Evolutionary conservation across 1,140 invertebrate genomes (phyloP).

Genomic region (Myzus persicae): DNA sequence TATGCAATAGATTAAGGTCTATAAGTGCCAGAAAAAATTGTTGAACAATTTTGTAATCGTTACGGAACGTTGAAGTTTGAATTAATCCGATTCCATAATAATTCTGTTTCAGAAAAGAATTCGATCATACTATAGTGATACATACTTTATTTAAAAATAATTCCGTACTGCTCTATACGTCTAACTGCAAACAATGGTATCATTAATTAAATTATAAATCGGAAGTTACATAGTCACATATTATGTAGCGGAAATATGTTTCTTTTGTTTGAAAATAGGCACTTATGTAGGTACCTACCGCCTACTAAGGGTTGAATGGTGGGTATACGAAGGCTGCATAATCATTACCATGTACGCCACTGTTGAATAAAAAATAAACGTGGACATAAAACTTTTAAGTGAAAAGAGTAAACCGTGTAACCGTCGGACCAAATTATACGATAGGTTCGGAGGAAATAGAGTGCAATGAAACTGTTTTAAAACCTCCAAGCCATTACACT

Average conservation of each 20-base stretch:
- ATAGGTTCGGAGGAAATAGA: neutral
- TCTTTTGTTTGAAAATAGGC: neutral
- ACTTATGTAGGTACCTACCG: neutral
- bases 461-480: slow-evolving; percentile 26
- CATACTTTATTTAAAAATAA: neutral
- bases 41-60: neutral
- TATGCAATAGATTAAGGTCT: neutral
- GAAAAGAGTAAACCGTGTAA: neutral
- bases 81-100: neutral
- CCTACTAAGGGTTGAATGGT: neutral
- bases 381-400: neutral
- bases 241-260: neutral
- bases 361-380: neutral
- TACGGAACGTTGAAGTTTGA: neutral
- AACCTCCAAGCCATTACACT: neutral
- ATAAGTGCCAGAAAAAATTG: neutral
- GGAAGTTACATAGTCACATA: neutral
- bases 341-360: neutral
- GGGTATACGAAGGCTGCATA: neutral
- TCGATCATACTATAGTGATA: neutral
- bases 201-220: neutral
- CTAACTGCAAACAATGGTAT: neutral
- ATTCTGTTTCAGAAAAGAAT: neutral
- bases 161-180: neutral
- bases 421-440: neutral